These are phyloP conservation scores for Thera obeliscata DNA, from an alignment of 2,888 invertebrate genomes.

Conservation along the genomic window DNA sequence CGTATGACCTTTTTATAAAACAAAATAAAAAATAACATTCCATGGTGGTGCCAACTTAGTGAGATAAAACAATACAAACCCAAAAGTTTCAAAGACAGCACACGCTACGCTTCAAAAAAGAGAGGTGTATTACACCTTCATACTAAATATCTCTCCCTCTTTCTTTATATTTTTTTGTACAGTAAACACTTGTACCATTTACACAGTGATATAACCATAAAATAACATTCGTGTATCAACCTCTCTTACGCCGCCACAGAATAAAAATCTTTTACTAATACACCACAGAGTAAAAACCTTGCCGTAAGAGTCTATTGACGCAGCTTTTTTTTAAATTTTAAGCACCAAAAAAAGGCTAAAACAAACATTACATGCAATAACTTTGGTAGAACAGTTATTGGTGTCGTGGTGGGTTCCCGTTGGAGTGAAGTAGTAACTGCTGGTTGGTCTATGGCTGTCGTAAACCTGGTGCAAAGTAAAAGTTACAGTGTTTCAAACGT, in stretches of 20 bases:
- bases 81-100: too few species aligned
- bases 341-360: conserved; percentile 40
- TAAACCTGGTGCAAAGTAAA: conserved; percentile 39
- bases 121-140: too few species aligned
- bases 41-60: too few species aligned
- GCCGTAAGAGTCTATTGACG: conserved; percentile 17
- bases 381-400: conserved; percentile 50
- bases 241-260: conserved; percentile 16
- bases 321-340: conserved; percentile 38
- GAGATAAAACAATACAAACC: too few species aligned
- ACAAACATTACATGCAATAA: conserved; percentile 47
- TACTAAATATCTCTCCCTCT: background rate
- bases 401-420: conserved; percentile 51
- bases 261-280: too few species aligned
- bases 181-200: conserved; percentile 23
- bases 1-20: too few species aligned
- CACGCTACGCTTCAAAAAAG: too few species aligned
- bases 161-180: conserved; percentile 13
- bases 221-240: conserved; percentile 26
- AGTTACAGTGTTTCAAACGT: conserved; percentile 6
- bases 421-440: conserved; percentile 41
- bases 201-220: conserved; percentile 25
- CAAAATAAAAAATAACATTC: too few species aligned
- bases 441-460: conserved; percentile 23
- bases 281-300: background rate